These are phyloP conservation scores for Calidris pygmaea DNA, from an alignment of 2,113 vertebrate genomes.

Conservation along the genomic window DNA sequence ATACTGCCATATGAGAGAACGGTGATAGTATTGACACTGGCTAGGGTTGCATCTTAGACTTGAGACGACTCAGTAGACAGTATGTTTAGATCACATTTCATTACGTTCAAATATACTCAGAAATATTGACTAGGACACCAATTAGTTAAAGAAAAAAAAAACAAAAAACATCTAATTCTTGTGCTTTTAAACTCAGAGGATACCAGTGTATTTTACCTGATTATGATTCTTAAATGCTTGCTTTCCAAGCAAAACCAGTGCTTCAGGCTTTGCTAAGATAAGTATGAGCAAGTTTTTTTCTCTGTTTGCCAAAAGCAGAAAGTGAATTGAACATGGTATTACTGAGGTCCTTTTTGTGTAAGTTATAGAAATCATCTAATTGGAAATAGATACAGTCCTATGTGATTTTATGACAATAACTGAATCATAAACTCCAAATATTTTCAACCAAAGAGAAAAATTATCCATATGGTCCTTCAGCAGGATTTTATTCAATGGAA, in stretches of 20 bases:
- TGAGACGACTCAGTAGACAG: neutral
- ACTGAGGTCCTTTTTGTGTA: neutral
- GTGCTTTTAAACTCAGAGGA: neutral
- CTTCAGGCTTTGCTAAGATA: neutral
- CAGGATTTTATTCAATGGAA: neutral
- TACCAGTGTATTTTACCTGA: neutral
- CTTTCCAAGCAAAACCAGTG: neutral
- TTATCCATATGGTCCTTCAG: neutral
- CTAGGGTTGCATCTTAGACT: neutral
- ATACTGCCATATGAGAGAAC: neutral
- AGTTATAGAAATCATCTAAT: neutral
- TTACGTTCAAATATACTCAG: neutral
- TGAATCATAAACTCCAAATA: neutral
- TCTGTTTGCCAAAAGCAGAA: neutral
- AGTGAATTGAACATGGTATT: neutral
- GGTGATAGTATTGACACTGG: neutral
- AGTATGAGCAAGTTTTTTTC: neutral
- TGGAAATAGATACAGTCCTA: neutral
- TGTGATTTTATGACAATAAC: neutral
- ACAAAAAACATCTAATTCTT: neutral
- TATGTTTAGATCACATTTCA: neutral
- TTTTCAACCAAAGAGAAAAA: neutral
- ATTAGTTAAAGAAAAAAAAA: neutral
- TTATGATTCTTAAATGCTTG: neutral
- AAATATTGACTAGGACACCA: neutral